Conservation (phyloP, 2,797 vertebrate species). For the Manis crassicaudata region DNA sequence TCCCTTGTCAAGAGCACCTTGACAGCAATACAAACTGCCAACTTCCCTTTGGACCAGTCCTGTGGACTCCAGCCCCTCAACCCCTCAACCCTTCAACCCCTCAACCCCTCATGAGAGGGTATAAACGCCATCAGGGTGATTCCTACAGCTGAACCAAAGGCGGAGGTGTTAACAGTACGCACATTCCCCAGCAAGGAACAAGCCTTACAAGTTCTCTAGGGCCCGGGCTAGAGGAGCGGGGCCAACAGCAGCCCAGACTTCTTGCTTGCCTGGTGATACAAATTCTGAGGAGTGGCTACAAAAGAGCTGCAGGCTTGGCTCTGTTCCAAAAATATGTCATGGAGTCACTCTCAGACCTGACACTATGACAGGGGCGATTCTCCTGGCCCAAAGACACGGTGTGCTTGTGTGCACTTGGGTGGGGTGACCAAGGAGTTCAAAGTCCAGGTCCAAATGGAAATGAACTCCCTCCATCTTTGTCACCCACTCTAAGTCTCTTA, state of each 20-base stretch:
- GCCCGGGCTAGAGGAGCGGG: background rate
- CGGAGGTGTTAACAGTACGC: background rate
- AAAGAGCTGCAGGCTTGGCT: background rate
- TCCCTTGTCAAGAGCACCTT: background rate
- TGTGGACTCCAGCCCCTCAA: background rate
- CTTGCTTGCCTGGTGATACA: background rate
- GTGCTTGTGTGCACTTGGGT: background rate
- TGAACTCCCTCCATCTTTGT: background rate
- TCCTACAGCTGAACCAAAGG: background rate
- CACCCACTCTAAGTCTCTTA: background rate
- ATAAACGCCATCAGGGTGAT: background rate
- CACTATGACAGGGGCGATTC: background rate
- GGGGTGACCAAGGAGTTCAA: background rate
- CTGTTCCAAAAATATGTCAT: background rate
- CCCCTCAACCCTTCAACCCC: background rate
- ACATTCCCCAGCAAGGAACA: background rate
- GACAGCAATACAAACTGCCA: background rate
- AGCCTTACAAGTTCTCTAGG: background rate
- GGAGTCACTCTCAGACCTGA: background rate
- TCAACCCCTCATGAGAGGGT: background rate
- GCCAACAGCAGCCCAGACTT: background rate
- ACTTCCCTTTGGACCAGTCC: conserved; percentile 24
- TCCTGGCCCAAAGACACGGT: background rate
- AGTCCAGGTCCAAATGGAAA: background rate
- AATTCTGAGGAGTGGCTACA: background rate